Evolutionary conservation across 2,113 vertebrate genomes (phyloP), one percentile per base, ranked within the genome.

Genomic region (Mugil cephalus): DNA sequence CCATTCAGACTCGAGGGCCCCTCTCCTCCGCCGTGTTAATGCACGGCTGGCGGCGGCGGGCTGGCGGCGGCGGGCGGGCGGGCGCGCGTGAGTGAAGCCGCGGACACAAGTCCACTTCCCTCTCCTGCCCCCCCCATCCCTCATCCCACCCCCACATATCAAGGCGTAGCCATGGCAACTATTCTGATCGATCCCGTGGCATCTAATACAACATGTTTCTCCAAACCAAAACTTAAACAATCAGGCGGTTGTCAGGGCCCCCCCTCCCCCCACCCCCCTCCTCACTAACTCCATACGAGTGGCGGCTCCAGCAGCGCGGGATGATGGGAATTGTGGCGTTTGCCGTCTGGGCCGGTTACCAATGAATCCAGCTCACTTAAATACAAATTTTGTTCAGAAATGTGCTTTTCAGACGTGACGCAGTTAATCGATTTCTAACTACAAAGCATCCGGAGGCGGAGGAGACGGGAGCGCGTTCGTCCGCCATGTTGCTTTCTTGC

Each of bases 141-240:
- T 65, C 74, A 62, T 67, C 72, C 64, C 79, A 74, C 77, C 77
- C 80, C 65, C 61, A 80, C 85, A 48, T 67, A 46, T 72, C 48
- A 6, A 72, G 15, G 67, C 0, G 86, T 93, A 53, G 68, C 93
- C 94, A 96, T 89, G 93, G 96, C 95, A 96, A 95, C 95, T 91
- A 95, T 95, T 89, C 94, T 92, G 93, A 98, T 97, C 94, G 94
- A 97, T 97, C 95, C 92, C 87, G 92, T 89, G 93, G 94, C 95
- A 95, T 94, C 94, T 95, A 95, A 95, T 95, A 92, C 94, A 93
- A 91, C 86, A 94, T 85, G 91, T 94, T 95, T 94, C 73, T 74
- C 59, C 46, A 14, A 69, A 80, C 50, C 36, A 71, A 88, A 90
- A 94, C 94, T 95, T 89, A 78, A 86, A 74, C 87, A 87, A 66